Base-by-base conservation (phyloP, 2,888 invertebrate genomes). In the Microctonus hyperodae region DNA sequence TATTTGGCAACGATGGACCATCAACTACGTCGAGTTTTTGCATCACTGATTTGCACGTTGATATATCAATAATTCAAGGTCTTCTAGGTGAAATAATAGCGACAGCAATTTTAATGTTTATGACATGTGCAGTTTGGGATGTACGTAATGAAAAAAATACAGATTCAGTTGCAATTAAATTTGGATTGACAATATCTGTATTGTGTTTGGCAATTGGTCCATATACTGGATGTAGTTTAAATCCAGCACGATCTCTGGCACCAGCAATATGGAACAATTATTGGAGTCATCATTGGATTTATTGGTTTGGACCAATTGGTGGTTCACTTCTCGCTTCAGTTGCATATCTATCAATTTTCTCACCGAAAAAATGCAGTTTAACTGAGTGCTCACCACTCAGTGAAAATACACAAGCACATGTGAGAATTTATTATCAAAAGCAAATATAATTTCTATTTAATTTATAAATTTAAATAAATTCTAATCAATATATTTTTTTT, bases 81-180 rank as follows among this genome's bases (percentile, higher is more conserved):
- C 76, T 92, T 9, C 84, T 86, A 9, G 85, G 90, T 64, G 93
- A 93, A 82, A 85, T 88, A 13, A 77, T 90, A 0, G 86, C 91
- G 25, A 91, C 93, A 0, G 85, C 86, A 2, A 85, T 90, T 0
- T 84, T 94, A 20, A 87, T 89, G 53, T 85, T 92, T 55, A 85
- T 92, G 20, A 75, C 89, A 67, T 92, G 92, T 77, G 89, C 89
- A 0, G 85, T 91, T 13, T 92, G 91, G 91, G 93, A 94, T 80
- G 88, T 89, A 20, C 86, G 90, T 35, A 92, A 92, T 78, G 81
- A 84, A 9, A 84, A 86, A 23, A 90, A 89, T 73, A 87, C 87
- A 31, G 93, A 93, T 73, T 90, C 91, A 0, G 81, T 85, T 1
- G 82, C 92, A 1, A 80, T 93, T 16, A 90, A 90, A 75, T 92